These are phyloP conservation scores for Petrocephalus schoutedeni DNA, from an alignment of 2,797 vertebrate genomes.

Conservation along the genomic window DNA sequence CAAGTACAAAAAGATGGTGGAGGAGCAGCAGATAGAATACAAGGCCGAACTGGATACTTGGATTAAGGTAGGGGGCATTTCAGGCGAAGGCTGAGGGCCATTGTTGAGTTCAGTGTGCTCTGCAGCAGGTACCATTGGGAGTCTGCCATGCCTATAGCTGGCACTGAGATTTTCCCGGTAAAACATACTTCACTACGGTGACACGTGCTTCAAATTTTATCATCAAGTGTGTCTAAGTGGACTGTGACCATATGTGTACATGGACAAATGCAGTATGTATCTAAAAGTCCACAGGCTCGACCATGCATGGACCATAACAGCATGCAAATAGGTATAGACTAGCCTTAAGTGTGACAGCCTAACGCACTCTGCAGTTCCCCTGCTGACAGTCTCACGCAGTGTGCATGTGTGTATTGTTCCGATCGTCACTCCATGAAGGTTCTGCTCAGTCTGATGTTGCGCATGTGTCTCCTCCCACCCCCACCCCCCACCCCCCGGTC, in stretches of 20 bases:
- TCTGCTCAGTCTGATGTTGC: not conserved
- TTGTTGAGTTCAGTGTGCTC: not conserved
- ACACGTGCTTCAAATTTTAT: not conserved
- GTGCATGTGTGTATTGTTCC: not conserved
- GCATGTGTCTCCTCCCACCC: not conserved
- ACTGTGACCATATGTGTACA: not conserved
- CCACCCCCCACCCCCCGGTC: not conserved
- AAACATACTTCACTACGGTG: not conserved
- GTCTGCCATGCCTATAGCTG: not conserved
- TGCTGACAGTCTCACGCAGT: not conserved
- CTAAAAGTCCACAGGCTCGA: not conserved
- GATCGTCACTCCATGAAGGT: not conserved
- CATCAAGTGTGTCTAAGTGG: not conserved
- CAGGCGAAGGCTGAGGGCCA: not conserved
- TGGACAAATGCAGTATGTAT: not conserved
- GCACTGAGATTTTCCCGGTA: not conserved
- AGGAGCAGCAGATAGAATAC: constrained; percentile 70
- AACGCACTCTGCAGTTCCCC: not conserved
- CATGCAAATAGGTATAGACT: not conserved
- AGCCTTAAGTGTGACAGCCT: not conserved
- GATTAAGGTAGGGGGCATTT: constrained; percentile 56
- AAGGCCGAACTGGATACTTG: constrained; percentile 65
- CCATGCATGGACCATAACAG: not conserved
- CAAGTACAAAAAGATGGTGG: constrained; percentile 72
- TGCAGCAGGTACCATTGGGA: not conserved